Conservation (phyloP, 2,797 vertebrate species). For the Malacoraja senta region DNA sequence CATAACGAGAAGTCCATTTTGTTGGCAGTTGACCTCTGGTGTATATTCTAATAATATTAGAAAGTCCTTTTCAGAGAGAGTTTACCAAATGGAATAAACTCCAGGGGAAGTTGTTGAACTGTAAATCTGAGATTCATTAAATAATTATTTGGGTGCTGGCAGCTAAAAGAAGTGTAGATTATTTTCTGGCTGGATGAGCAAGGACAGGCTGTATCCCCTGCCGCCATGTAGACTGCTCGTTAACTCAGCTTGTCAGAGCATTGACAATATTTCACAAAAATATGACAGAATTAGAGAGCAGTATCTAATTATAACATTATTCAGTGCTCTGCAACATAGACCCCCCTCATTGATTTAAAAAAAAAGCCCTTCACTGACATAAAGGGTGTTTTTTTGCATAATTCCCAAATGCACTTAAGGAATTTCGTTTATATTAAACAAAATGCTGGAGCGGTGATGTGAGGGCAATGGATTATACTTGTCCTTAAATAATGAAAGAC, state of each 20-base stretch:
- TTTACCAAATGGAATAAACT: background rate
- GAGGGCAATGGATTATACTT: too few relatives aligned
- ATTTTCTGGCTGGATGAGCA: background rate
- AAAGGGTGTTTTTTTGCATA: background rate
- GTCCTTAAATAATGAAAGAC: too few relatives aligned
- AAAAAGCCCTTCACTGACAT: background rate
- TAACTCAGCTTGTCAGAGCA: background rate
- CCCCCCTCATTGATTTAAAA: background rate
- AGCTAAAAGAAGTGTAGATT: background rate
- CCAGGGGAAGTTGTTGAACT: background rate
- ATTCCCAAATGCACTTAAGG: background rate
- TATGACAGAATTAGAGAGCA: background rate
- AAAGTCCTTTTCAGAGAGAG: background rate
- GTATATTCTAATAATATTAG: background rate
- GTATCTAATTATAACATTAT: background rate
- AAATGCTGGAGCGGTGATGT: background rate
- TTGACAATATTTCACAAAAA: background rate
- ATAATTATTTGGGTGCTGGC: background rate
- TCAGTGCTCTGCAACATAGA: background rate
- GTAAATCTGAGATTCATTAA: background rate
- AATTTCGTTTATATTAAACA: background rate
- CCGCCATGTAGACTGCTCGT: background rate
- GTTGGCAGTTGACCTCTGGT: too few relatives aligned
- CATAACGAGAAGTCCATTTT: too few relatives aligned
- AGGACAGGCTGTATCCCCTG: background rate